These are phyloP conservation scores for Eurytoma californica DNA, from an alignment of 2,888 invertebrate species.

Conservation along the genomic window DNA sequence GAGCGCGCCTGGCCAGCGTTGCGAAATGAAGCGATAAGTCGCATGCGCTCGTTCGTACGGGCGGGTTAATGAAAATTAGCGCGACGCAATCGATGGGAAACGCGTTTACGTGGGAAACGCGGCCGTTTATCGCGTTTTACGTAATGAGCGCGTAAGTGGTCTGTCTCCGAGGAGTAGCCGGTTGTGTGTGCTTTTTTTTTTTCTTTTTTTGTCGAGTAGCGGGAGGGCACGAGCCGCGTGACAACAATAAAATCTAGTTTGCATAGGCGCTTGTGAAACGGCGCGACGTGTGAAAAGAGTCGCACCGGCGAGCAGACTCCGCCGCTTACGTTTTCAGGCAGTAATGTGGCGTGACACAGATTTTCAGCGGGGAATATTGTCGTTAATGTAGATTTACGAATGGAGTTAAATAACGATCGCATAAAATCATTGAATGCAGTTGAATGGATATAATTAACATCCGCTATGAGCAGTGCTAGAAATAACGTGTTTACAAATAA, in stretches of 20 bases:
- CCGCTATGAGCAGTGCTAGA: too few species aligned
- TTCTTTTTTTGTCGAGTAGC: neutral
- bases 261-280: neutral
- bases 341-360: neutral
- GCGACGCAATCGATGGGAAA: constrained; percentile 36
- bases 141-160: neutral
- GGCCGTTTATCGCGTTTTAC: neutral
- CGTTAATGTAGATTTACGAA: constrained; percentile 44
- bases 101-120: constrained; percentile 39
- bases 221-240: neutral
- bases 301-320: neutral
- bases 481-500: too few species aligned
- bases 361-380: neutral
- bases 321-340: constrained; percentile 2
- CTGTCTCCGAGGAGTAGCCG: neutral
- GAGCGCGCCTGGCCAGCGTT: neutral
- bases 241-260: constrained; percentile 5
- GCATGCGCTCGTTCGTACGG: constrained; percentile 11
- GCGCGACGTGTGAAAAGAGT: too few species aligned
- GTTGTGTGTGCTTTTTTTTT: too few species aligned
- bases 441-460: too few species aligned
- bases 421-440: too few species aligned
- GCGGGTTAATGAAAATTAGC: constrained; percentile 30
- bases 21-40: constrained; percentile 32
- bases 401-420: too few species aligned